Base-by-base conservation (phyloP, 2,888 invertebrate species). In the Campoplex nolae region DNA sequence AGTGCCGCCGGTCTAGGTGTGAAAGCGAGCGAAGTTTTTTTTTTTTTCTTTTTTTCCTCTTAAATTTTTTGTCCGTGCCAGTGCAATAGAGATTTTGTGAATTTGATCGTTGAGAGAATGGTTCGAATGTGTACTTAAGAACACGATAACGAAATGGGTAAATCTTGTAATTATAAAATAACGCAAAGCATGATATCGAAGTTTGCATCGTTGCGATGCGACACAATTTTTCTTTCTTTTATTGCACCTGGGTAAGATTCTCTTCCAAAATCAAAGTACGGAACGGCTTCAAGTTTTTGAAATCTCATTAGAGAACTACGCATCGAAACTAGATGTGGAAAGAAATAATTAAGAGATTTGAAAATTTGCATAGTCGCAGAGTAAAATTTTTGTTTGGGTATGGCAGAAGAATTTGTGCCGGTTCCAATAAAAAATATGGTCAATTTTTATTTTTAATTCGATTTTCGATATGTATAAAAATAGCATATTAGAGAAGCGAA, bases 1-100 rank as follows among this genome's bases (percentile, higher is more conserved):
- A 88, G 88, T 90, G 86, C 89, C 89, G 89, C 91, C 90, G 89
- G 90, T 88, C 84, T 86, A 88, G 87, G 51, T 77, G 71, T 76
- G 70, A 79, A 71, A 82, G 79, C n/a, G 38, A 54, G 58, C 23
- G 11, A 62, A 56, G 18, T 58, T 42, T 71, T 45, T 23, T 23
- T 23, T 23, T 23, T 23, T 23, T 23, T 13, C 8, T 76, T 68
- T 76, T 65, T 68, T 76, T 79, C 67, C 54, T 78, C 73, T 48
- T 78, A 51, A n/a, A 38, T 42, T 42, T 83, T 73, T 23, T 32
- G 28, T 62, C 65, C n/a, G 23, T 80, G 83, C 79, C 81, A 87
- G 86, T 82, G 88, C 56, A 79, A 83, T 88, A 84, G 80, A 88
- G 67, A 86, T 56, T 38, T 62, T 62, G 84, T 84, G 78, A 78